These are phyloP conservation scores for Osmerus mordax DNA, from an alignment of 2,113 vertebrate species.

Conservation along the genomic window DNA sequence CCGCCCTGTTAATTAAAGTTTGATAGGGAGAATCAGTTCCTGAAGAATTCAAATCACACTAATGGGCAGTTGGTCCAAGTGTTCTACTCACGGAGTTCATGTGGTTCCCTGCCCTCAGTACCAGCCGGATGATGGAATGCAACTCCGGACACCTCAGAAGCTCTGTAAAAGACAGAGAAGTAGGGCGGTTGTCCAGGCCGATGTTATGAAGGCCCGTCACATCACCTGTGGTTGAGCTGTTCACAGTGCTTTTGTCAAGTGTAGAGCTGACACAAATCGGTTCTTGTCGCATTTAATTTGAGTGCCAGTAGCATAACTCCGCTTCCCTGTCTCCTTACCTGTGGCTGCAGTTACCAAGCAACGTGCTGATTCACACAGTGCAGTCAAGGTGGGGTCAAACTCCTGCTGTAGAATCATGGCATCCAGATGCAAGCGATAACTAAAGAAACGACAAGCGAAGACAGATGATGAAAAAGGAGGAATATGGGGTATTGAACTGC, in stretches of 20 bases:
- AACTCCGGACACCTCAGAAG: slow-evolving; percentile 56
- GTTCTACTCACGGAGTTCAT: not conserved
- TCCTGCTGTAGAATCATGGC: slow-evolving; percentile 52
- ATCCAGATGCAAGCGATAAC: slow-evolving; percentile 44
- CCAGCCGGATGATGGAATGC: slow-evolving; percentile 27
- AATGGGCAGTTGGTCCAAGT: too few species aligned
- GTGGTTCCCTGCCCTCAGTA: slow-evolving; percentile 3
- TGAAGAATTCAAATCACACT: too few species aligned
- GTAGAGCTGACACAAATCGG: not conserved
- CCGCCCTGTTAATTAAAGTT: slow-evolving; percentile 46
- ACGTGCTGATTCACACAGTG: slow-evolving; percentile 40
- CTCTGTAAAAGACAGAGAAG: slow-evolving; percentile 37
- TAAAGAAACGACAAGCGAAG: slow-evolving; percentile 3
- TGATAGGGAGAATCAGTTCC: too few species aligned
- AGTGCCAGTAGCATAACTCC: not conserved
- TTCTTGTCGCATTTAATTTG: not conserved
- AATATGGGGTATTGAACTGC: too few species aligned
- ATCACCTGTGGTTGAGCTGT: not conserved
- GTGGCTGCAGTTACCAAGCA: slow-evolving; percentile 40
- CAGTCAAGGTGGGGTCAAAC: slow-evolving; percentile 41
- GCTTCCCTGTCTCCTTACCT: slow-evolving; percentile 29
- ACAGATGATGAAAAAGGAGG: not conserved
- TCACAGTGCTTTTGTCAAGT: not conserved
- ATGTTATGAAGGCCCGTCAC: too few species aligned
- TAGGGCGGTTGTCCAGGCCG: not conserved